A percentile compares a stretch with the other conserved stretches of the same genome.
phyloP scores from a whole-genome alignment of 2,888 invertebrate genomes.

The Heliconius charithonia region DNA sequence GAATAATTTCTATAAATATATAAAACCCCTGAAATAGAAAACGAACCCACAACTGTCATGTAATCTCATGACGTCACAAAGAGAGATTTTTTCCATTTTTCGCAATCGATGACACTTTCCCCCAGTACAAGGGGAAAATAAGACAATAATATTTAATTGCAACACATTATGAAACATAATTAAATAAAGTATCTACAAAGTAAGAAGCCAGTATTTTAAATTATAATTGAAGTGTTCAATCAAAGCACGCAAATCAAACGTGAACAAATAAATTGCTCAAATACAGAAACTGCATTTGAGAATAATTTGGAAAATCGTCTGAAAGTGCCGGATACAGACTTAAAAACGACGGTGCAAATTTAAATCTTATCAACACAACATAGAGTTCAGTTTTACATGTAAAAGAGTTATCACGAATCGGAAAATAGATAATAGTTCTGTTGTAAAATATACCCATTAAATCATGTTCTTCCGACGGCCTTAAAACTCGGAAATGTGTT shows the following conservation, averaged over 20 bases:
- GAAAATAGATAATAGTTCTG: slow-evolving; percentile 73
- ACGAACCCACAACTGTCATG: background rate
- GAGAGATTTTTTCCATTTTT: background rate
- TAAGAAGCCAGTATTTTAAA: background rate
- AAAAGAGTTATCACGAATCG: slow-evolving; percentile 74
- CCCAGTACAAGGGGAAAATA: background rate
- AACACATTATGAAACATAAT: background rate
- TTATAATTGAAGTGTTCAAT: slow-evolving; percentile 28
- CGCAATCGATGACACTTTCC: background rate
- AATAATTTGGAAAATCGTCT: slow-evolving; percentile 61
- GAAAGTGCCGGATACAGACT: slow-evolving; percentile 59
- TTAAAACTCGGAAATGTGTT: slow-evolving; percentile 66
- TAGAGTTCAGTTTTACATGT: slow-evolving; percentile 45
- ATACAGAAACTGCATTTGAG: slow-evolving; percentile 50
- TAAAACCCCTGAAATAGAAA: background rate
- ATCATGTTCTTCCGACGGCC: slow-evolving; percentile 77
- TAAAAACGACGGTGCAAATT: slow-evolving; percentile 27
- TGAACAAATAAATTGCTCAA: slow-evolving; percentile 38
- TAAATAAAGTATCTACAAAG: background rate
- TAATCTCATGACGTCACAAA: background rate
- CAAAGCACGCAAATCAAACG: slow-evolving; percentile 44
- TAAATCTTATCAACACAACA: slow-evolving; percentile 25
- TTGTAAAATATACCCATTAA: slow-evolving; percentile 67
- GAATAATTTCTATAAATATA: too few species aligned
- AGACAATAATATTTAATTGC: background rate